A percentile compares a stretch with the other conserved stretches of the same genome.
Evolutionary conservation across 2,113 vertebrate genomes (phyloP).

Genomic region (Cyanocitta stelleri): DNA sequence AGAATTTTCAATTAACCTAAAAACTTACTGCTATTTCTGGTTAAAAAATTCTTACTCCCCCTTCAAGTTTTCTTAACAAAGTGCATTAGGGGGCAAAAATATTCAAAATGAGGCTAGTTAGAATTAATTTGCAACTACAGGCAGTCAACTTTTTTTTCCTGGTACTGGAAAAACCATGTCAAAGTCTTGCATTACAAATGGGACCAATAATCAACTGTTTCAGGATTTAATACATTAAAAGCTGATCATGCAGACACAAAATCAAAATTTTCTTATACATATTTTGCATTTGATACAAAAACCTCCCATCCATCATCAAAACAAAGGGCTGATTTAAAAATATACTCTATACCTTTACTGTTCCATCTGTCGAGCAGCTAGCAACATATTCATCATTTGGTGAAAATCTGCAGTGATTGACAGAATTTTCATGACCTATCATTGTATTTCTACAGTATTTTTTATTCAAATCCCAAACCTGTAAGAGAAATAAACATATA

Average conservation of each 20-base stretch:
- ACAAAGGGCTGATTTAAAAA: not conserved
- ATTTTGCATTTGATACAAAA: not conserved
- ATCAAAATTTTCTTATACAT: not conserved
- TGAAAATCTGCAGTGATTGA: constrained; percentile 94
- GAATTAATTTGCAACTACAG: not conserved
- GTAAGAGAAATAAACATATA: constrained; percentile 21
- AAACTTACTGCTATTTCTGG: not conserved
- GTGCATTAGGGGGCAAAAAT: not conserved
- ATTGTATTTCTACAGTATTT: constrained; percentile 87
- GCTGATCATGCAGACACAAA: not conserved
- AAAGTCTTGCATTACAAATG: not conserved
- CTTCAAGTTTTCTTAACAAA: not conserved
- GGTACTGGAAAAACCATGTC: not conserved
- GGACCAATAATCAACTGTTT: not conserved
- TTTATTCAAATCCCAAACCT: constrained; percentile 90
- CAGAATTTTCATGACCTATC: constrained; percentile 84
- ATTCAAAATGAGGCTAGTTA: not conserved
- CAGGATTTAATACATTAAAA: not conserved
- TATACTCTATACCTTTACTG: constrained; percentile 80
- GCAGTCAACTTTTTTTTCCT: not conserved
- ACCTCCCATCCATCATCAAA: not conserved
- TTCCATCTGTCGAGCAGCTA: constrained; percentile 91
- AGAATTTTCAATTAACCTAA: not conserved
- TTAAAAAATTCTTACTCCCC: not conserved
- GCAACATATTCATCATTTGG: constrained; percentile 85